These are phyloP conservation scores for Mylabris sibirica DNA, from an alignment of 2,888 invertebrate genomes.

Conservation along the genomic window DNA sequence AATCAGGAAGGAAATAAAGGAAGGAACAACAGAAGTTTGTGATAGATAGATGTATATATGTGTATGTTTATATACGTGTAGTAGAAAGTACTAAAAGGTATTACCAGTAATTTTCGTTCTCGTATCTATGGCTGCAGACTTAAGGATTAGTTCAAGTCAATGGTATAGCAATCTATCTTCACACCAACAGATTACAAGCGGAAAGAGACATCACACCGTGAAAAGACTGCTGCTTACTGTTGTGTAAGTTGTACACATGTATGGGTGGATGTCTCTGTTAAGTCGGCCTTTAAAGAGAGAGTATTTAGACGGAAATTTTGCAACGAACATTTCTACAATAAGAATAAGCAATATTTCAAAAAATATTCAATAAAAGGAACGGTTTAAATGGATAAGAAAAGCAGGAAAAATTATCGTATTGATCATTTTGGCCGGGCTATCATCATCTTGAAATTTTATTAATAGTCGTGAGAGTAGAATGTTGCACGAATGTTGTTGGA, in stretches of 20 bases:
- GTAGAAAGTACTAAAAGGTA: constrained; percentile 45
- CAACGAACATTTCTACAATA: constrained; percentile 16
- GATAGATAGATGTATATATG: constrained; percentile 34
- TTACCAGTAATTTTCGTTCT: constrained; percentile 53
- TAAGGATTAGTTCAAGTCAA: constrained; percentile 57
- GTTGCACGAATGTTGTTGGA: constrained; percentile 6
- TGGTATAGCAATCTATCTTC: constrained; percentile 58
- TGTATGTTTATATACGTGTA: constrained; percentile 30
- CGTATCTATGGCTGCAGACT: constrained; percentile 54
- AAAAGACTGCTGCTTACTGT: constrained; percentile 48
- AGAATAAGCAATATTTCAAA: background rate
- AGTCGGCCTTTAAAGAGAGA: constrained; percentile 40
- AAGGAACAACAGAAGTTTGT: constrained; percentile 12
- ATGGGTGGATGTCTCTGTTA: constrained; percentile 27
- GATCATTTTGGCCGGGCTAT: background rate
- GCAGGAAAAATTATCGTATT: background rate
- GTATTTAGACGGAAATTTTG: constrained; percentile 20
- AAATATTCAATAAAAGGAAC: background rate
- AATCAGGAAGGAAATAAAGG: constrained; percentile 6
- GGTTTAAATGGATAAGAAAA: too few relatives aligned
- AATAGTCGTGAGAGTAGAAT: constrained; percentile 8
- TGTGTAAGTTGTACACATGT: constrained; percentile 4
- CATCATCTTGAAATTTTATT: constrained; percentile 2
- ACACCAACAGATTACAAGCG: constrained; percentile 56
- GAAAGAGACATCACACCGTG: constrained; percentile 52